phyloP scores from a whole-genome alignment of 1,140 invertebrate species.

The Hermatobates lingyangjiaoensis region DNA sequence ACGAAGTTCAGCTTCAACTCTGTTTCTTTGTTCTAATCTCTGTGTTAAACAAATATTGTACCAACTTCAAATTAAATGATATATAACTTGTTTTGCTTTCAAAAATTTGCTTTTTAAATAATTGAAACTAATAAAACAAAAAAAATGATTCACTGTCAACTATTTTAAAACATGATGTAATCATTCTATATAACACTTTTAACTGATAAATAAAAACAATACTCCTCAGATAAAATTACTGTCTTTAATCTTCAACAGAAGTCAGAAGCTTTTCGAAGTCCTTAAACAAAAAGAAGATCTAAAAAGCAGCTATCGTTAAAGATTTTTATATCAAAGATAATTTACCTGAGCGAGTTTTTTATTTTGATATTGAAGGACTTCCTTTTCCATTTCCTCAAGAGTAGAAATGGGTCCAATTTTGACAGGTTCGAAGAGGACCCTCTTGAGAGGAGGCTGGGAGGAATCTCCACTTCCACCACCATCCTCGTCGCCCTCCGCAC shows the following conservation, averaged over 20 bases:
- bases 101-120: not conserved
- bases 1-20: slow-evolving; percentile 72
- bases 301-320: slow-evolving; percentile 2
- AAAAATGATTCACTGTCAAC: not conserved
- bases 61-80: not conserved
- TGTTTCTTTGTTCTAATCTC: slow-evolving; percentile 75
- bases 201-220: not conserved
- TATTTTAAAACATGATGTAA: too few relatives aligned
- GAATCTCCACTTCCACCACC: slow-evolving; percentile 30
- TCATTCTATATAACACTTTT: too few relatives aligned
- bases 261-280: too few relatives aligned
- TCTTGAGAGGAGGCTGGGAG: slow-evolving; percentile 61
- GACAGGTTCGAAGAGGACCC: slow-evolving; percentile 84
- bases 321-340: not conserved
- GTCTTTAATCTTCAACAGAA: not conserved
- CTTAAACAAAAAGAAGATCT: too few relatives aligned
- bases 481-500: slow-evolving; percentile 33
- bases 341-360: slow-evolving; percentile 81
- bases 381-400: slow-evolving; percentile 92
- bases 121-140: not conserved
- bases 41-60: slow-evolving; percentile 22
- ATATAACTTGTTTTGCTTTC: not conserved
- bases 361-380: slow-evolving; percentile 91
- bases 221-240: not conserved
- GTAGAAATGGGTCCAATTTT: slow-evolving; percentile 82